Base-by-base conservation (phyloP, 2,888 invertebrate species). In the Ennomos fuscantarius region DNA sequence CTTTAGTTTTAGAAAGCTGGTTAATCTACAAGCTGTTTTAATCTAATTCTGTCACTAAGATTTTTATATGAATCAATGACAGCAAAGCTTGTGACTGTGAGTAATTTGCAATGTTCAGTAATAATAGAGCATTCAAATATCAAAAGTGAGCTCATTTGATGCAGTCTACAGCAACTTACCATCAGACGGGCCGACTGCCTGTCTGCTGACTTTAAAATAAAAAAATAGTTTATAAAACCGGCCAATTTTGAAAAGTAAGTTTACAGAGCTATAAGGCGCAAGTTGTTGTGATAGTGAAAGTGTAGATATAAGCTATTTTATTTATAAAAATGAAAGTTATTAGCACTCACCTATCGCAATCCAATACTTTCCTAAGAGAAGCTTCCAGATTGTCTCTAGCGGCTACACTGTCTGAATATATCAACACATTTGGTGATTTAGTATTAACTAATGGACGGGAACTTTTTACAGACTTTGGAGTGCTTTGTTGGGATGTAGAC, bases 361-460 rank as follows among this genome's bases (percentile, higher is more conserved):
- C 95, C 60, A 97, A 86, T 54, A 96, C 94, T 67, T 94, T 93
- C 59, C 93, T 93, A 45, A 97, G 89, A 24, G 95, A 95, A 31
- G 93, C 89, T 75, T 95, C 95, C 51, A 96, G 95, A 80, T 95
- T 96, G 69, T 96, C 96, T 69, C 95, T 94, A 43, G 96, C 95
- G 31, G 94, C 94, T 55, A 94, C 82, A 82, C 96, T 96, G 81
- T 97, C 97, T 2, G 96, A 96, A 82, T 95, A 97, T 67, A 97
- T 95, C 60, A 97, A 90, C 72, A 97, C 94, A 87, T 96, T 97
- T 2, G 96, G 95, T 44, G 97, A 96, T 81, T 96, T 96, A 2
- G 93, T 89, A 73, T 90, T 92, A 52, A 90, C 81, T 90, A 92
- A 83, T 89, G 92, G 92, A 90, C 92, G 92, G 89, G 84, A 84